A percentile compares a stretch with the other conserved stretches of the same genome.
These are phyloP conservation scores for Chionoecetes opilio DNA, from an alignment of 1,140 invertebrate species.

Conservation along the genomic window DNA sequence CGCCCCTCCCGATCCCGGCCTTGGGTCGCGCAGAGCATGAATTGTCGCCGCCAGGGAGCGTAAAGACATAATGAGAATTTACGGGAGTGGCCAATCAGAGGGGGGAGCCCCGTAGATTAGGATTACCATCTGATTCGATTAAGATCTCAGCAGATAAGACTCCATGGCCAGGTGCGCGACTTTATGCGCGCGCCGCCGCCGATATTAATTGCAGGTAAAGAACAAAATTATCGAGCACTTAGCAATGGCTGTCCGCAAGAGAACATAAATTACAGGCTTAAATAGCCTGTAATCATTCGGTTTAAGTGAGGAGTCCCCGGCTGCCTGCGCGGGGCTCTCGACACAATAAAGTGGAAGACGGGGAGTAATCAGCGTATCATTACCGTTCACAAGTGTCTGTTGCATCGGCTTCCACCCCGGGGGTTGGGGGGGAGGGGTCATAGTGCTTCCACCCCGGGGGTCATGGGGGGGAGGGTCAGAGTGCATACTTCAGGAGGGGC, in stretches of 20 bases:
- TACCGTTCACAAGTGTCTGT: neutral
- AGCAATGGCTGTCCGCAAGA: slow-evolving; percentile 1
- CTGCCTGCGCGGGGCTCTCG: neutral
- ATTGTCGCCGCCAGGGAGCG: slow-evolving; percentile 33
- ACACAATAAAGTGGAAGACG: slow-evolving; percentile 38
- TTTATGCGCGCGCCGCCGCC: slow-evolving; percentile 11
- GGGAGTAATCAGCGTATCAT: slow-evolving; percentile 41
- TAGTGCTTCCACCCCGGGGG: too few relatives aligned
- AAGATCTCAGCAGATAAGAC: slow-evolving; percentile 42
- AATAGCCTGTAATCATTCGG: slow-evolving; percentile 18
- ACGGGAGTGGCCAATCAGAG: slow-evolving; percentile 37
- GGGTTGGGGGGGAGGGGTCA: neutral
- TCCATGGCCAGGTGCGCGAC: neutral
- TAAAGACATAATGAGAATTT: slow-evolving; percentile 44
- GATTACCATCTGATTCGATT: slow-evolving; percentile 57
- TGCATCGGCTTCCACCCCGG: too few relatives aligned
- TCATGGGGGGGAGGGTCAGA: neutral
- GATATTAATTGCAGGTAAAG: slow-evolving; percentile 30
- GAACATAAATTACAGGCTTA: slow-evolving; percentile 7
- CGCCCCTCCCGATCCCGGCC: neutral
- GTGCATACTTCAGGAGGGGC: neutral
- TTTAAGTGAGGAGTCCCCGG: neutral
- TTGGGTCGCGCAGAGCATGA: neutral
- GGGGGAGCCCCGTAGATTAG: slow-evolving; percentile 16
- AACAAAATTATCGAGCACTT: slow-evolving; percentile 30